These are phyloP conservation scores for Tetragonula carbonaria DNA, from an alignment of 2,888 invertebrate species.

Conservation along the genomic window DNA sequence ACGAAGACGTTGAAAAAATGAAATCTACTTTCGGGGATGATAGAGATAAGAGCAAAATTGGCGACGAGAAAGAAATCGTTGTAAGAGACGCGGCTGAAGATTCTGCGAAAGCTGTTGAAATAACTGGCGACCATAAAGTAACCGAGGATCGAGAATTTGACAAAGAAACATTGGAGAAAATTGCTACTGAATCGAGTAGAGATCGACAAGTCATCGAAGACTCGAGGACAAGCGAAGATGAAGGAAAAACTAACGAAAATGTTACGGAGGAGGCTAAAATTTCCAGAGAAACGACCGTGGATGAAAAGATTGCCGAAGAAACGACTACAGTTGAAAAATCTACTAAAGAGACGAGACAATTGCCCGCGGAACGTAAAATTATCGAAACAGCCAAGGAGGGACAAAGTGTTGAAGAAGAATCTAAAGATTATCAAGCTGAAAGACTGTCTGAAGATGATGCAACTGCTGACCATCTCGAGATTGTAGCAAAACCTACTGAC, in stretches of 20 bases:
- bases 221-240: too few species aligned
- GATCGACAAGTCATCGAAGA: neutral
- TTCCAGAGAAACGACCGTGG: neutral
- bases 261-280: neutral
- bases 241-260: neutral
- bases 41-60: neutral
- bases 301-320: neutral
- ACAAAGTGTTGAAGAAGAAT: neutral
- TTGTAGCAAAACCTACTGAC: neutral
- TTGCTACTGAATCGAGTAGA: neutral
- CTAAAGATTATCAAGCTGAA: neutral
- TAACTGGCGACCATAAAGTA: neutral
- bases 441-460: neutral
- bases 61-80: too few species aligned
- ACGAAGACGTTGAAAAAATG: neutral
- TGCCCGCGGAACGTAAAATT: neutral
- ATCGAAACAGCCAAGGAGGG: neutral
- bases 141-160: neutral
- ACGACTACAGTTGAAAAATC: neutral
- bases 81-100: neutral
- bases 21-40: neutral
- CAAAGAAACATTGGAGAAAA: neutral
- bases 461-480: neutral
- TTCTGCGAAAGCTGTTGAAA: neutral
- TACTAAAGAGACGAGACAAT: neutral